Conservation (phyloP, 1,140 invertebrate species). For the Zaprionus taronus region DNA sequence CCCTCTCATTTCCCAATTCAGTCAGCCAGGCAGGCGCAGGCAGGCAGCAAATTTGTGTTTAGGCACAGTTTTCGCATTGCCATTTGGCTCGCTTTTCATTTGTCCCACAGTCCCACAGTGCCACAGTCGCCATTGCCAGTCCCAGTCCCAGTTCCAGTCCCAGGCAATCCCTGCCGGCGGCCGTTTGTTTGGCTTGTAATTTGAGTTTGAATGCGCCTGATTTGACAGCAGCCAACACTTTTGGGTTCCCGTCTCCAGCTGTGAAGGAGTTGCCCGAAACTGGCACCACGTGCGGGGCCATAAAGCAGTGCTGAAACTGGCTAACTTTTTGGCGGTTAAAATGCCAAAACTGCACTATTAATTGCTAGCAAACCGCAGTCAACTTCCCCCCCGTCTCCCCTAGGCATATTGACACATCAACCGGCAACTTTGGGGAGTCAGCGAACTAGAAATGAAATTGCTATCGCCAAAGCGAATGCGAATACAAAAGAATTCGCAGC, state of each 20-base stretch:
- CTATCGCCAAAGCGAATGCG: constrained; percentile 64
- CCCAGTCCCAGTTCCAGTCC: neutral
- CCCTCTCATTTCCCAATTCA: neutral
- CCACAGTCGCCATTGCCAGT: neutral
- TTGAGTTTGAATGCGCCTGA: constrained; percentile 81
- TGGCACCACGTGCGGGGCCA: constrained; percentile 5
- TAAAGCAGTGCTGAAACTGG: constrained; percentile 47
- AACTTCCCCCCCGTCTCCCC: neutral
- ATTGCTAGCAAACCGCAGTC: constrained; percentile 72
- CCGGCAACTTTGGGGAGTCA: constrained; percentile 24
- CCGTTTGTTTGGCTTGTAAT: constrained; percentile 68
- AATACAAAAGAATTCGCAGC: constrained; percentile 64
- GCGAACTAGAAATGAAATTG: constrained; percentile 64
- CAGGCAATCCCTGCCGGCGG: constrained; percentile 31
- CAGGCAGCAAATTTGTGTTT: constrained; percentile 55
- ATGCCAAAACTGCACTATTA: constrained; percentile 74
- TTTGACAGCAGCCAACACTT: constrained; percentile 78
- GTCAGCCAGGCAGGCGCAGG: constrained; percentile 35
- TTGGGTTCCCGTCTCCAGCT: constrained; percentile 62
- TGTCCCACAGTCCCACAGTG: constrained; percentile 17
- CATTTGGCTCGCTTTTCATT: constrained; percentile 58
- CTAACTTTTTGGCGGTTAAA: constrained; percentile 36
- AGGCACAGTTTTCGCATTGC: constrained; percentile 51
- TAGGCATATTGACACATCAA: constrained; percentile 75
- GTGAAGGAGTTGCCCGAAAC: constrained; percentile 16